Percentiles rank a stretch among this genome's conserved stretches.
phyloP scores from a whole-genome alignment of 1,140 invertebrate species.

The Drosophila obscura region DNA sequence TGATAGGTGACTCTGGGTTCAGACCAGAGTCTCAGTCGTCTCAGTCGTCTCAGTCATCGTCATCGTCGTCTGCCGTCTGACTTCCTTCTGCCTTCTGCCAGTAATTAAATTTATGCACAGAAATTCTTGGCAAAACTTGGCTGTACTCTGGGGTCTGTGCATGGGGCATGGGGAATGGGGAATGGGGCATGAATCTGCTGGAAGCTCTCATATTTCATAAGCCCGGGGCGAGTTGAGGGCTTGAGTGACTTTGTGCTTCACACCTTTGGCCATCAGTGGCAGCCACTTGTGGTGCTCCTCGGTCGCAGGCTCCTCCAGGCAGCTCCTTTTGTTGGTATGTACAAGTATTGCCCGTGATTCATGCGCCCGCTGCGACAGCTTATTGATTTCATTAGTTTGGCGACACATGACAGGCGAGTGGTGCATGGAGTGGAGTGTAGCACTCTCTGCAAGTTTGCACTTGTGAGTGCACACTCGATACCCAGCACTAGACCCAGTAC shows the following conservation, averaged over 20 bases:
- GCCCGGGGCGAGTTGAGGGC: conserved; percentile 51
- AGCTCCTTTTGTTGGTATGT: conserved; percentile 53
- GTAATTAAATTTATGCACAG: conserved; percentile 82
- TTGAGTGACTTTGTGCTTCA: conserved; percentile 79
- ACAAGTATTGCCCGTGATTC: conserved; percentile 60
- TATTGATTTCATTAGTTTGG: conserved; percentile 82
- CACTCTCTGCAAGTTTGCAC: conserved; percentile 61
- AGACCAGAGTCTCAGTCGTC: conserved; percentile 35
- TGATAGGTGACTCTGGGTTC: conserved; percentile 79
- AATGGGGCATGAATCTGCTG: background rate
- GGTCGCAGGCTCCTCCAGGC: conserved; percentile 9
- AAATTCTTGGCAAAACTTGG: conserved; percentile 74
- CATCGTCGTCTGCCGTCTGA: conserved; percentile 16
- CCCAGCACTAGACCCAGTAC: conserved; percentile 9
- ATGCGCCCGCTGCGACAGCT: conserved; percentile 57
- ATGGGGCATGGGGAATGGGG: background rate
- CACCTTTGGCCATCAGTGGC: conserved; percentile 64
- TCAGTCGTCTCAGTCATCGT: conserved; percentile 29
- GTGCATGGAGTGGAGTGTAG: conserved; percentile 7
- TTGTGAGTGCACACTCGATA: conserved; percentile 70
- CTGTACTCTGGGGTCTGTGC: conserved; percentile 8
- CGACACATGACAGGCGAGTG: conserved; percentile 53
- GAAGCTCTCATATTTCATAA: conserved; percentile 78
- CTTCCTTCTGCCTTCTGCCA: conserved; percentile 42
- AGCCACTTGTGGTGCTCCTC: conserved; percentile 55